Percentiles rank a stretch among this genome's conserved stretches.
Evolutionary conservation across 2,113 vertebrate species (phyloP).

Genomic region (Hyperoodon ampullatus): DNA sequence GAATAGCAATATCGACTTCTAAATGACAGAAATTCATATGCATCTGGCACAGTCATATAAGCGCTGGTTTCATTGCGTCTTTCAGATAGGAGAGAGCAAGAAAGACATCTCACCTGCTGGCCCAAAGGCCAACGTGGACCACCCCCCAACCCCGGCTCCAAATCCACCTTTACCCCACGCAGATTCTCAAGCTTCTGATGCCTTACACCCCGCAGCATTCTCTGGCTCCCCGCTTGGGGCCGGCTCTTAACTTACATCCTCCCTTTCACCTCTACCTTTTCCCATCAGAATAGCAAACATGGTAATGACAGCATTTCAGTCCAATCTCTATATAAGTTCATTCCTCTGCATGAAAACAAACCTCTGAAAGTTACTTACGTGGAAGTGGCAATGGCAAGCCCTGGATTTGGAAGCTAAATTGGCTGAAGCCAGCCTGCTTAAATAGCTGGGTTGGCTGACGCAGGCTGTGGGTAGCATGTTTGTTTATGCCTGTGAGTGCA

Average conservation of each 20-base stretch:
- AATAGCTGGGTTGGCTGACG: slow-evolving; percentile 72
- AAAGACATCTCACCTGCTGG: slow-evolving; percentile 1
- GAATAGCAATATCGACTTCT: neutral
- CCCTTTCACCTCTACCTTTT: neutral
- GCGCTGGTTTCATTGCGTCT: neutral
- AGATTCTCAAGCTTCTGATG: neutral
- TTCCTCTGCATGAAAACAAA: neutral
- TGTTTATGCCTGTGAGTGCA: slow-evolving; percentile 67
- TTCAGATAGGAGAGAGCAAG: neutral
- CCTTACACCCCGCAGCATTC: neutral
- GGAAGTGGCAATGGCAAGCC: slow-evolving; percentile 1
- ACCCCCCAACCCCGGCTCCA: neutral
- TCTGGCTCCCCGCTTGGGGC: neutral
- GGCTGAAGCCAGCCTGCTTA: slow-evolving; percentile 72
- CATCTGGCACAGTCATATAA: neutral
- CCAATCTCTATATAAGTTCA: neutral
- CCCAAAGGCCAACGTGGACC: neutral
- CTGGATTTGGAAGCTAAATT: slow-evolving; percentile 23
- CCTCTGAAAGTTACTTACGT: slow-evolving; percentile 78
- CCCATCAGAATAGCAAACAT: neutral
- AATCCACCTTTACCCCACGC: neutral
- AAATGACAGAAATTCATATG: neutral
- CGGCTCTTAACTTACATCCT: neutral
- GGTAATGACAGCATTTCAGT: neutral
- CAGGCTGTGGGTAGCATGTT: slow-evolving; percentile 49